Conservation (phyloP, 1,140 invertebrate genomes). For the Penaeus indicus region DNA sequence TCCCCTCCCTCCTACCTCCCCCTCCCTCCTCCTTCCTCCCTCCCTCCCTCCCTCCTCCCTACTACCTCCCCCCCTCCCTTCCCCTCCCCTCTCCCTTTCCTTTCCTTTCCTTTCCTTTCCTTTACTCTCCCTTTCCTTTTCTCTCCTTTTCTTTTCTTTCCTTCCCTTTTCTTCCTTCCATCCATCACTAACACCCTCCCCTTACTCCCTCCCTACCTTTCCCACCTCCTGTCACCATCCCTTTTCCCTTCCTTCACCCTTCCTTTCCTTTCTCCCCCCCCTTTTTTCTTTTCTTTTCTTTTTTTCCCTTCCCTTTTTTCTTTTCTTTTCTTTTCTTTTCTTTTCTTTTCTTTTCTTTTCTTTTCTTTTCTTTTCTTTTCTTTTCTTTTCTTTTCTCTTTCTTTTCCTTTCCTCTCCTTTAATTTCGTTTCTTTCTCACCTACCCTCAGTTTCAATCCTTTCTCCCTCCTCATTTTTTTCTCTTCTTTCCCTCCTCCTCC, state of each 20-base stretch:
- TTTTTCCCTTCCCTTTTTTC: neutral
- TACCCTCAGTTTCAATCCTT: neutral
- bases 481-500: neutral
- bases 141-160: no score
- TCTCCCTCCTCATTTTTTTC: neutral
- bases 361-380: neutral
- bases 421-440: neutral
- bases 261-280: neutral
- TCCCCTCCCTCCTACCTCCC: neutral
- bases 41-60: neutral
- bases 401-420: neutral
- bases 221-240: neutral
- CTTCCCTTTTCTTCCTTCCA: neutral
- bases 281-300: neutral
- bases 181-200: no score
- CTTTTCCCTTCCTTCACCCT: constrained; percentile 13
- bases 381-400: neutral
- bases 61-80: no score
- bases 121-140: neutral
- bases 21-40: neutral
- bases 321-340: neutral
- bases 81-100: no score
- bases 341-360: neutral
- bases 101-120: no score
- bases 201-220: neutral